Conservation (phyloP, 2,888 invertebrate species). For the Cataglyphis livida region DNA sequence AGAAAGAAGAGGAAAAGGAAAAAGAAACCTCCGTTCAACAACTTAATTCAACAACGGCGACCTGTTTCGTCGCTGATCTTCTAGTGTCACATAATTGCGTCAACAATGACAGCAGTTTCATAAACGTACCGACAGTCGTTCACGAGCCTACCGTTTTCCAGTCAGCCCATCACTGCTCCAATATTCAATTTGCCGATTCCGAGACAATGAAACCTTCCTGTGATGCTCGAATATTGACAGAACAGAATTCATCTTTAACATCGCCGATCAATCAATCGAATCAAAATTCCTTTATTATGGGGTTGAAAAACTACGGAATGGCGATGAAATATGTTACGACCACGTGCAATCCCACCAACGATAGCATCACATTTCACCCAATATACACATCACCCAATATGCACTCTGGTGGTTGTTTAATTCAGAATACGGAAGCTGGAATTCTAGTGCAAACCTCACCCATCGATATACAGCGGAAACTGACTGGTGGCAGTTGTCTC, state of each 20-base stretch:
- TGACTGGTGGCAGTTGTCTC: conserved; percentile 75
- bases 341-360: conserved; percentile 77
- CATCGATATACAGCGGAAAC: conserved; percentile 79
- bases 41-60: conserved; percentile 45
- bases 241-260: conserved; percentile 34
- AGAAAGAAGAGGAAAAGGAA: background rate
- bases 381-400: conserved; percentile 68
- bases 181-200: background rate
- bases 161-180: conserved; percentile 14
- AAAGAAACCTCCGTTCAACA: background rate
- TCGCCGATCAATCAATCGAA: conserved; percentile 26
- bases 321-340: conserved; percentile 74
- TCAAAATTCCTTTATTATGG: conserved; percentile 30
- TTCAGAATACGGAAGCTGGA: conserved; percentile 73
- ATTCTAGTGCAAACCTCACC: conserved; percentile 73
- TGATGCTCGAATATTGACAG: background rate
- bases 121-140: conserved; percentile 79
- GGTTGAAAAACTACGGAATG: background rate
- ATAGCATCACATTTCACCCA: conserved; percentile 78
- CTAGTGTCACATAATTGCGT: conserved; percentile 76
- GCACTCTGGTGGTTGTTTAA: conserved; percentile 76
- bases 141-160: conserved; percentile 77
- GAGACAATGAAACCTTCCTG: background rate
- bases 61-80: conserved; percentile 70
- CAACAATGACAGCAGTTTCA: conserved; percentile 77